Evolutionary conservation across 2,888 invertebrate species (phyloP).

Genomic region (Heteromyza rotundicornis): DNA sequence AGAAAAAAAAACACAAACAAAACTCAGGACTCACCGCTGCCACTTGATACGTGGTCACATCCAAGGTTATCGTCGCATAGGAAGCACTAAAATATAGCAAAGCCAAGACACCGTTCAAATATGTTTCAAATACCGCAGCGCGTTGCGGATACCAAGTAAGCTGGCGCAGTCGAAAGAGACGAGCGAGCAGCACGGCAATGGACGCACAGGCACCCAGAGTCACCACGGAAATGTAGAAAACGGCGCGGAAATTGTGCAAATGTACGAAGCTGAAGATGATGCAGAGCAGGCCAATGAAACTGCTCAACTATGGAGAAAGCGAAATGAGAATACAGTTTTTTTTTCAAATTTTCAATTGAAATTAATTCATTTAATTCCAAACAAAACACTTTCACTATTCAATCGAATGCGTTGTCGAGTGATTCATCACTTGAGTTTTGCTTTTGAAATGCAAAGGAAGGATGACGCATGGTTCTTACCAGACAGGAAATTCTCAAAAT

Average conservation of each 20-base stretch:
- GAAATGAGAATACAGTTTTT: too few species aligned
- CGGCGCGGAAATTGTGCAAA: constrained; percentile 48
- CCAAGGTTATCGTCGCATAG: constrained; percentile 32
- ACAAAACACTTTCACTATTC: too few species aligned
- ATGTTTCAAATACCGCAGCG: constrained; percentile 35
- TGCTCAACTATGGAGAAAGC: constrained; percentile 29
- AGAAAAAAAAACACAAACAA: neutral
- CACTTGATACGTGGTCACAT: constrained; percentile 31
- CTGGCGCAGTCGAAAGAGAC: constrained; percentile 43
- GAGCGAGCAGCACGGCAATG: constrained; percentile 35
- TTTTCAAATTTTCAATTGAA: too few species aligned
- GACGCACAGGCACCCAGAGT: constrained; percentile 35
- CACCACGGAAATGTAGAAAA: constrained; percentile 40
- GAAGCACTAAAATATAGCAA: constrained; percentile 30
- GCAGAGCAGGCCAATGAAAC: constrained; percentile 48
- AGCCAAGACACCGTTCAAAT: constrained; percentile 33
- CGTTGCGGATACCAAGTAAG: constrained; percentile 38
- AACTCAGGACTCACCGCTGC: constrained; percentile 29
- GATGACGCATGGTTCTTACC: too few species aligned
- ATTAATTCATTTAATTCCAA: too few species aligned
- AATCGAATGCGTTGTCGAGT: too few species aligned
- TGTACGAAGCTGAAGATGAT: constrained; percentile 46
- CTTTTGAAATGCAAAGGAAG: too few species aligned
- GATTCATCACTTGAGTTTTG: neutral
- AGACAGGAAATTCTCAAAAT: constrained; percentile 34